phyloP scores from a whole-genome alignment of 2,888 invertebrate genomes.

The Zaprionus obscuricornis region DNA sequence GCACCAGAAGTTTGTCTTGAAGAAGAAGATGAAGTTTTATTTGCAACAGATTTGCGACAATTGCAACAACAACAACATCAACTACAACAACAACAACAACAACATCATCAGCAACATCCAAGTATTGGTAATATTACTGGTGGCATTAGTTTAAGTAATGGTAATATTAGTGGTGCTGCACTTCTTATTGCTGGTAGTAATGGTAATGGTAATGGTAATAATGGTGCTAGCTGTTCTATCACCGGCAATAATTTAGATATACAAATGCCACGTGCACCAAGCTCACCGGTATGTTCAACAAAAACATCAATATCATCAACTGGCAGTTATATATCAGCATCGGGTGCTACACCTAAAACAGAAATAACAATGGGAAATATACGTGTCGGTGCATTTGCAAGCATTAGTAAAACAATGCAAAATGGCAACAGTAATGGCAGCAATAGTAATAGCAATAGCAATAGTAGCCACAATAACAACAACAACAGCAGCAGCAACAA shows the following conservation, averaged over 20 bases:
- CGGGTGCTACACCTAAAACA: constrained; percentile 52
- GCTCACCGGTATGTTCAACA: constrained; percentile 59
- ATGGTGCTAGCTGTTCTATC: too few relatives aligned
- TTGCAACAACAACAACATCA: constrained; percentile 34
- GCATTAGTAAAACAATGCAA: constrained; percentile 70
- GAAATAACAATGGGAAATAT: constrained; percentile 79
- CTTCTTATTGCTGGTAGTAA: too few relatives aligned
- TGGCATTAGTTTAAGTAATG: too few relatives aligned
- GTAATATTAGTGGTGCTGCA: too few relatives aligned
- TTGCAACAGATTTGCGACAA: constrained; percentile 77
- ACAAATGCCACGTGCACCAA: constrained; percentile 48
- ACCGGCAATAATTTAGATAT: too few relatives aligned
- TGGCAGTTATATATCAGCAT: constrained; percentile 61
- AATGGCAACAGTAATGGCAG: constrained; percentile 47
- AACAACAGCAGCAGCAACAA: constrained; percentile 22
- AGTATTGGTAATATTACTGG: too few relatives aligned
- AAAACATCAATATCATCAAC: constrained; percentile 60
- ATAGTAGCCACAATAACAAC: constrained; percentile 32
- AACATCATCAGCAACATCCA: constrained; percentile 31
- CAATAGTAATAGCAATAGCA: constrained; percentile 18
- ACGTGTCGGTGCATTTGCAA: constrained; percentile 79
- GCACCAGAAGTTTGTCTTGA: constrained; percentile 83
- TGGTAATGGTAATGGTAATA: too few relatives aligned
- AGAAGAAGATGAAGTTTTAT: constrained; percentile 81
- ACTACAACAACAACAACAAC: constrained; percentile 27